Conservation (phyloP, 2,113 vertebrate species). For the Elephantulus edwardii region DNA sequence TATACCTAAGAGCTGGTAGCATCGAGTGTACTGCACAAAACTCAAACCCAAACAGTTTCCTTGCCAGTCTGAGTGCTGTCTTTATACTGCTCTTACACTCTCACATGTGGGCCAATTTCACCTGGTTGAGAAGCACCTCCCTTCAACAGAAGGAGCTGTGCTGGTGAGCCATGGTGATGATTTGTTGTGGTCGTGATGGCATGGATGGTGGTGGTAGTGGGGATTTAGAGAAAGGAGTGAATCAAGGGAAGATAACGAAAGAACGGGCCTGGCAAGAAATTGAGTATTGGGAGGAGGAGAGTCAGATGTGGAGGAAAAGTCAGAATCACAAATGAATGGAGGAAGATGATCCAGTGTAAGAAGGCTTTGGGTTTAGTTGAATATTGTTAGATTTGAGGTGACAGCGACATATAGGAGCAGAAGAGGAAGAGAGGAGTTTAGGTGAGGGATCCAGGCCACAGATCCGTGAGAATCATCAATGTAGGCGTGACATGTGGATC, state of each 20-base stretch:
- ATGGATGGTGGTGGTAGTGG: accelerated
- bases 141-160: background rate
- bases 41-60: background rate
- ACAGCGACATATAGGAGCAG: background rate
- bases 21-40: accelerated
- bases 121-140: background rate
- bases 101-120: accelerated
- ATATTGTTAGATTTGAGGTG: background rate
- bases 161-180: background rate
- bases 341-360: no score
- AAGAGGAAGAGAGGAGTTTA: background rate
- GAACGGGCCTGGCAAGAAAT: background rate
- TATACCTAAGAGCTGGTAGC: background rate
- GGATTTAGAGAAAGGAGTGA: no score
- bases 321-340: background rate
- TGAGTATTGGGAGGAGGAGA: background rate
- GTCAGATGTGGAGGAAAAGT: background rate
- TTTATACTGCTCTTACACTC: background rate
- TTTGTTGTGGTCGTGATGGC: accelerated
- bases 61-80: background rate
- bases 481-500: background rate
- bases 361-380: background rate
- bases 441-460: background rate
- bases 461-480: background rate
- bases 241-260: background rate